phyloP scores from a whole-genome alignment of 2,797 vertebrate species.

The Glossophaga mutica region DNA sequence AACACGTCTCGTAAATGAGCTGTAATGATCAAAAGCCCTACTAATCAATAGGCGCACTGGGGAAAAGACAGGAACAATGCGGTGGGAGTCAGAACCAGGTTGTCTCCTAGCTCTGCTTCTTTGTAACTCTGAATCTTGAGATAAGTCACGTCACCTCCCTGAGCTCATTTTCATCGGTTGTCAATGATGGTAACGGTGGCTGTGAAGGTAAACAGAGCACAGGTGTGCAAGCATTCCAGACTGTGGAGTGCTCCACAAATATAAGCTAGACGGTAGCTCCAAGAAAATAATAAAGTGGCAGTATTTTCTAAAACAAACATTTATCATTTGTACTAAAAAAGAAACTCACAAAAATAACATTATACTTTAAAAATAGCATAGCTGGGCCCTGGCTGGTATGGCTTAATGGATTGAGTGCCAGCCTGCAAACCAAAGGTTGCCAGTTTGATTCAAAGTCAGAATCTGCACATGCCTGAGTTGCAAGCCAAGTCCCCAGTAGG shows the following conservation, averaged over 20 bases:
- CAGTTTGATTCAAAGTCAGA: too few species aligned
- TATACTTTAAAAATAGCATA: neutral
- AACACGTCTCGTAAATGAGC: neutral
- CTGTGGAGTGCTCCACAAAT: neutral
- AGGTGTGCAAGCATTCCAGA: neutral
- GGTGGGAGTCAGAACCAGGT: neutral
- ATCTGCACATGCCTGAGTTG: too few species aligned
- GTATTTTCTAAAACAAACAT: neutral
- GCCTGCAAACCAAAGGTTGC: too few species aligned
- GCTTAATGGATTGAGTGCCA: too few species aligned
- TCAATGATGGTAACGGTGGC: neutral
- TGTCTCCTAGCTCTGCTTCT: neutral
- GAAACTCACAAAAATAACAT: neutral
- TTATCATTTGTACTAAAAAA: neutral
- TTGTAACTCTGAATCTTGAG: neutral
- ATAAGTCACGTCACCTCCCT: neutral
- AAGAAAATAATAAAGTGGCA: neutral
- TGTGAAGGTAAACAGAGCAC: neutral
- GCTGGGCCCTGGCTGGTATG: too few species aligned
- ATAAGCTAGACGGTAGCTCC: neutral
- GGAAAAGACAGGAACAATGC: neutral
- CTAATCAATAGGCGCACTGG: neutral
- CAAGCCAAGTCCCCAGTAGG: too few species aligned
- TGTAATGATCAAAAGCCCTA: neutral
- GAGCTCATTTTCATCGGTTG: neutral